A percentile compares a stretch with the other conserved stretches of the same genome.
Evolutionary conservation across 2,797 vertebrate species (phyloP).

Genomic region (Okamejei kenojei): DNA sequence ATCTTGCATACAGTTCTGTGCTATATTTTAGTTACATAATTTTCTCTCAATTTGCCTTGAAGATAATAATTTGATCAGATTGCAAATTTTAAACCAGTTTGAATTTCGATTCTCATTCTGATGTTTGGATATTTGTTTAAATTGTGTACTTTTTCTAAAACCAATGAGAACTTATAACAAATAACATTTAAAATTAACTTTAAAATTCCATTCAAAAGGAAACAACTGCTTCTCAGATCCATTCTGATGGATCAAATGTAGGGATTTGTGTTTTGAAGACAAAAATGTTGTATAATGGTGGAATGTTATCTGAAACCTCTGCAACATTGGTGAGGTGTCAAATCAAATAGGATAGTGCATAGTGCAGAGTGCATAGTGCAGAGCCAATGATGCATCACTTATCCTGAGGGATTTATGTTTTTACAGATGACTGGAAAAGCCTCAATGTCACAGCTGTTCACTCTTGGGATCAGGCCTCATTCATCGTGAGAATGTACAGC

Average conservation of each 20-base stretch:
- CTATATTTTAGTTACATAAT: no score
- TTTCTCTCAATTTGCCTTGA: not conserved
- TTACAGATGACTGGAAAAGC: slow-evolving; percentile 21
- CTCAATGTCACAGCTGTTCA: not conserved
- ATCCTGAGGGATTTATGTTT: not conserved
- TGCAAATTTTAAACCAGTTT: not conserved
- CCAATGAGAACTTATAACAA: not conserved
- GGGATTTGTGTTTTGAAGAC: not conserved
- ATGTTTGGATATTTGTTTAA: not conserved
- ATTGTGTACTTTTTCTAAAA: not conserved
- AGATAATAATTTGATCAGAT: not conserved
- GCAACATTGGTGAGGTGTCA: not conserved
- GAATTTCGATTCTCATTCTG: not conserved
- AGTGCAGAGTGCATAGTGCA: not conserved
- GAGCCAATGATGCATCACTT: not conserved
- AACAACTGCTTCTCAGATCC: not conserved
- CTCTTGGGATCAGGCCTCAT: not conserved
- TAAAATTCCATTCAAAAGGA: not conserved
- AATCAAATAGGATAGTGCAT: not conserved
- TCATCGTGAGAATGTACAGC: not conserved
- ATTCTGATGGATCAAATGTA: not conserved
- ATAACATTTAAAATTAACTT: not conserved
- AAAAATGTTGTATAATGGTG: not conserved
- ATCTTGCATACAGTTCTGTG: no score
- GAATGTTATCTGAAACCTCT: no score